Evolutionary conservation across 2,888 invertebrate genomes (phyloP).

Genomic region (Monopis laevigella): DNA sequence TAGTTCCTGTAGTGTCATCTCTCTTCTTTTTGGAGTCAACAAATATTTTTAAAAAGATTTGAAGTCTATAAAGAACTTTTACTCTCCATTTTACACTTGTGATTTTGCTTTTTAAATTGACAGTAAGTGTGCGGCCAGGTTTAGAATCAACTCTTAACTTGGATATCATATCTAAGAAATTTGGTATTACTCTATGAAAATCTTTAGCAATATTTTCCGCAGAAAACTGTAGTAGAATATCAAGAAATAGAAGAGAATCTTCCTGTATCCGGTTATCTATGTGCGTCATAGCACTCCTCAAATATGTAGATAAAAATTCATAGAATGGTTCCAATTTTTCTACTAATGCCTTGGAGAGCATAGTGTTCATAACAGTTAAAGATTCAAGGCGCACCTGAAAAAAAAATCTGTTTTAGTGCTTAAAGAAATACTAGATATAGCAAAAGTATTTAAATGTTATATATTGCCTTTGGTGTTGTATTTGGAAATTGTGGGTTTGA

Average conservation of each 20-base stretch:
- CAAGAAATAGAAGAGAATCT: slow-evolving; percentile 82
- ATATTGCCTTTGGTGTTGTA: no score
- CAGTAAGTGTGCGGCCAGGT: slow-evolving; percentile 73
- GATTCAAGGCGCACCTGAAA: slow-evolving; percentile 65
- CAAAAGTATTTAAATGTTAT: no score
- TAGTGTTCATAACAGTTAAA: slow-evolving; percentile 62
- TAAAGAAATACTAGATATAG: no score
- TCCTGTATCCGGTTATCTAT: slow-evolving; percentile 83
- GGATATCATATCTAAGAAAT: slow-evolving; percentile 88
- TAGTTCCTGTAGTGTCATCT: slow-evolving; percentile 17
- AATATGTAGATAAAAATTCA: slow-evolving; percentile 78
- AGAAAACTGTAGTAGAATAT: slow-evolving; percentile 75
- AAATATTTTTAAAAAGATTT: slow-evolving; percentile 53
- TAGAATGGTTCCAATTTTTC: slow-evolving; percentile 77
- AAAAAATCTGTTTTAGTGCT: slow-evolving; percentile 13
- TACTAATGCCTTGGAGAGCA: slow-evolving; percentile 42
- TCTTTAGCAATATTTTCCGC: slow-evolving; percentile 73
- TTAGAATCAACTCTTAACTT: slow-evolving; percentile 71
- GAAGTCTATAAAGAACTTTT: slow-evolving; percentile 77
- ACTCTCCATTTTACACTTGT: slow-evolving; percentile 83
- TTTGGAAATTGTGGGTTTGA: no score
- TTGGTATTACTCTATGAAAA: slow-evolving; percentile 76
- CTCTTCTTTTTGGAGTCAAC: slow-evolving; percentile 33
- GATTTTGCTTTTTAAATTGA: slow-evolving; percentile 75
- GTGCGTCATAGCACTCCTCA: slow-evolving; percentile 91